Percentiles rank a stretch among this genome's conserved stretches.
Conservation (phyloP, 2,113 vertebrate species). For the Orycteropus afer region DNA sequence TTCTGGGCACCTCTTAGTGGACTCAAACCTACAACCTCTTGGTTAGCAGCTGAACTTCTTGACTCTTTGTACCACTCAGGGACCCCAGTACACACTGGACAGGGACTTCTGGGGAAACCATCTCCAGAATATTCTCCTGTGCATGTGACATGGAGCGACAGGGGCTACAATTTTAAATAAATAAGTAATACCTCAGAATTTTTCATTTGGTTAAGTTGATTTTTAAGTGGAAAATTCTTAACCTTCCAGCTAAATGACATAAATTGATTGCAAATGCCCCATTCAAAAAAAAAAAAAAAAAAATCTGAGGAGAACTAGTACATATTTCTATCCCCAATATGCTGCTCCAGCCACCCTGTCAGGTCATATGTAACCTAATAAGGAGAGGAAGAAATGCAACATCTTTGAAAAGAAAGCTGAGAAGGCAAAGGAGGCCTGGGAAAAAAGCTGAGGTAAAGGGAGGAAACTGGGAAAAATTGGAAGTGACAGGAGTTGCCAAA, state of each 20-base stretch:
- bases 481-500: constrained; percentile 18
- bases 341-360: neutral
- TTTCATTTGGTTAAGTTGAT: neutral
- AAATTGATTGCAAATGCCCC: constrained; percentile 20
- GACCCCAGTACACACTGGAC: accelerated
- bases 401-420: constrained; percentile 56
- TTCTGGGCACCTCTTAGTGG: neutral
- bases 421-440: neutral
- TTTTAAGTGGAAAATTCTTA: constrained; percentile 46
- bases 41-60: neutral
- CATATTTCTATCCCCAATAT: neutral
- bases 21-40: neutral
- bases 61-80: neutral
- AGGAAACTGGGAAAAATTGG: neutral
- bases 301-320: neutral
- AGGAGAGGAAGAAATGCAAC: neutral
- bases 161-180: neutral
- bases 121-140: neutral
- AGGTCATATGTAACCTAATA: neutral
- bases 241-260: constrained; percentile 13
- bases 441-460: neutral
- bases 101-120: neutral
- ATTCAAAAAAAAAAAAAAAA: neutral
- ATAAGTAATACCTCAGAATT: neutral
- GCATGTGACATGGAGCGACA: neutral